A percentile compares a stretch with the other conserved stretches of the same genome.
These are phyloP conservation scores for Hydrocynus forskahlii DNA, from an alignment of 2,797 vertebrate genomes.

Conservation along the genomic window DNA sequence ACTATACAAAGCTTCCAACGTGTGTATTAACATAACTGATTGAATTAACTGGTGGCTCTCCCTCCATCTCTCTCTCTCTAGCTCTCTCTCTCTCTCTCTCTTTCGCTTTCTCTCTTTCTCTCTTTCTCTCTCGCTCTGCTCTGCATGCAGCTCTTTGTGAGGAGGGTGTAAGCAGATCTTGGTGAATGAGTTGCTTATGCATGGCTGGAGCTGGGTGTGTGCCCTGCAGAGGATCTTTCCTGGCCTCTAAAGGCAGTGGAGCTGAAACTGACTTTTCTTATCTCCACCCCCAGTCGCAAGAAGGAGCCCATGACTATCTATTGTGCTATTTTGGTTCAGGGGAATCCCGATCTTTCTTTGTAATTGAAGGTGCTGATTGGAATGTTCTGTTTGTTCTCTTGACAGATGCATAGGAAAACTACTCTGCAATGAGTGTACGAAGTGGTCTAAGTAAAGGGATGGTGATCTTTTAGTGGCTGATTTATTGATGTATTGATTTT, in stretches of 20 bases:
- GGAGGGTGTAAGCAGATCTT: background rate
- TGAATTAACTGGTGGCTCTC: background rate
- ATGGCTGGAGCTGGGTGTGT: conserved; percentile 11
- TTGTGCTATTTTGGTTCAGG: background rate
- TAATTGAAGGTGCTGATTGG: background rate
- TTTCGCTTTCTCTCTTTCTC: background rate
- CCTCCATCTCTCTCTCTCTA: background rate
- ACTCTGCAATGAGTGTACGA: background rate
- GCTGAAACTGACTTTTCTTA: background rate
- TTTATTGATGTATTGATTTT: too few relatives aligned
- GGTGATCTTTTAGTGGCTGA: background rate
- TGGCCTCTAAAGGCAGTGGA: background rate
- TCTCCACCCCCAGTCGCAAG: conserved; percentile 2
- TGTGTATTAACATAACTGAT: conserved; percentile 21
- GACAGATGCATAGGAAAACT: background rate
- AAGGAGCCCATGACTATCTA: conserved; percentile 3
- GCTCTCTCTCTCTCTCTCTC: background rate
- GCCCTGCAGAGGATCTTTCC: conserved; percentile 2
- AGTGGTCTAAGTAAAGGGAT: background rate
- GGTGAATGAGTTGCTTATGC: conserved; percentile 6
- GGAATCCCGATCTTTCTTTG: conserved; percentile 23
- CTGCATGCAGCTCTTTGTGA: background rate
- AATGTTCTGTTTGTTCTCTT: background rate
- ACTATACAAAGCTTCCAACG: background rate
- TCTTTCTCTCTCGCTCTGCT: background rate